Conservation (phyloP, 2,113 vertebrate genomes). For the Platichthys stellatus region DNA sequence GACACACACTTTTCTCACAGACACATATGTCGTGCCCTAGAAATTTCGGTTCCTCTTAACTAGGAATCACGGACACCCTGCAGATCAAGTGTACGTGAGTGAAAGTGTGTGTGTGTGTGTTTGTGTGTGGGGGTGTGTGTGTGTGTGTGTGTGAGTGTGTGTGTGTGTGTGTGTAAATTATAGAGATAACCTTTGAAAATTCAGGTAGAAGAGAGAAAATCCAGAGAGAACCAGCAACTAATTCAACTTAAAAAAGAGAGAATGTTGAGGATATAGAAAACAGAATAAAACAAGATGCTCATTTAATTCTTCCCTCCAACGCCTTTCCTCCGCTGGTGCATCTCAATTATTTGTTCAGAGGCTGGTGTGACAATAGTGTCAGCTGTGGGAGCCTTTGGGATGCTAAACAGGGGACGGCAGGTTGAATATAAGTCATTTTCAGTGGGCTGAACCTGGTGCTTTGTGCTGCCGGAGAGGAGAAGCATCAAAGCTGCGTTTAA, state of each 20-base stretch:
- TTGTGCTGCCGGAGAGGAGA: conserved; percentile 86
- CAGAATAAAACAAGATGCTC: conserved; percentile 20
- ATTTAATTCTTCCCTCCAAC: conserved; percentile 83
- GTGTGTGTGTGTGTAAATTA: neutral
- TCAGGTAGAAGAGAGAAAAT: too few relatives aligned
- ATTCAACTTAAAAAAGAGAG: neutral
- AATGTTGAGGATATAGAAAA: neutral
- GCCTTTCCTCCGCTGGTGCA: conserved; percentile 84
- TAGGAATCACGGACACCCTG: conserved; percentile 69
- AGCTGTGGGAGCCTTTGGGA: conserved; percentile 90
- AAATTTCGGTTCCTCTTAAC: conserved; percentile 65
- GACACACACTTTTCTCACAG: conserved; percentile 39
- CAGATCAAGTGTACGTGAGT: conserved; percentile 59
- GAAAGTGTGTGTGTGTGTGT: neutral
- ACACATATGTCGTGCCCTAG: conserved; percentile 35
- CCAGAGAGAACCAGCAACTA: neutral
- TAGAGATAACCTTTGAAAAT: conserved; percentile 10
- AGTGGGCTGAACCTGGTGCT: conserved; percentile 73
- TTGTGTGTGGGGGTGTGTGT: neutral
- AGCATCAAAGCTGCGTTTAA: conserved; percentile 95
- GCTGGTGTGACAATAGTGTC: conserved; percentile 86
- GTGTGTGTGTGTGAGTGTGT: neutral
- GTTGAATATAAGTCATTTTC: conserved; percentile 77
- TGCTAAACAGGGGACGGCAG: conserved; percentile 88
- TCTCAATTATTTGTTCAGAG: conserved; percentile 95